A percentile compares a stretch with the other conserved stretches of the same genome.
phyloP scores from a whole-genome alignment of 92 coral and sea anemone species.

The Porites divaricata region DNA sequence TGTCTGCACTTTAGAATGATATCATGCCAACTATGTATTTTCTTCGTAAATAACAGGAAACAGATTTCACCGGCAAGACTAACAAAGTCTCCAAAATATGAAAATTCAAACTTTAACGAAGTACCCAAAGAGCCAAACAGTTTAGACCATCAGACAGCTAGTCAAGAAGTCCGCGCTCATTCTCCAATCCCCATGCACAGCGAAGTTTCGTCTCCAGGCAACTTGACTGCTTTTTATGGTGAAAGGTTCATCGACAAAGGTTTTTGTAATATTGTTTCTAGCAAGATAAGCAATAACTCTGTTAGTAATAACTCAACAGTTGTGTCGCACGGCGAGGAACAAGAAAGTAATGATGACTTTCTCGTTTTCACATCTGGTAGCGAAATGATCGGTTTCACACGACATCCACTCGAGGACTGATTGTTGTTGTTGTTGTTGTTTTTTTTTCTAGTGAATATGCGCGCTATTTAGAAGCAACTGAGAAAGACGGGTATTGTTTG shows the following conservation, averaged over 20 bases:
- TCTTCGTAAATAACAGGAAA: constrained; percentile 57
- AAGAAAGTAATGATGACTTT: constrained; percentile 11
- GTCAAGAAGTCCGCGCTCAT: constrained; percentile 30
- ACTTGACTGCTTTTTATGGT: constrained; percentile 11
- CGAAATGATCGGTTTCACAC: constrained; percentile 73
- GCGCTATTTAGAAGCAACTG: no score
- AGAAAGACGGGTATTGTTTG: no score
- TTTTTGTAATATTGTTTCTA: not conserved
- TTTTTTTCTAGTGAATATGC: no score
- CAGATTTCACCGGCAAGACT: constrained; percentile 91
- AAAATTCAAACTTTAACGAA: constrained; percentile 15
- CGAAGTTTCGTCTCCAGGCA: constrained; percentile 46
- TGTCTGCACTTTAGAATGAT: no score
- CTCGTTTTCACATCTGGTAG: constrained; percentile 52
- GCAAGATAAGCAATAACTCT: not conserved
- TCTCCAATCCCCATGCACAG: constrained; percentile 49
- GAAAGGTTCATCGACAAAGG: not conserved
- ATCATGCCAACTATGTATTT: not conserved
- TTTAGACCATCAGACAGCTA: constrained; percentile 1
- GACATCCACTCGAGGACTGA: constrained; percentile 78
- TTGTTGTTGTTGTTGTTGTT: not conserved
- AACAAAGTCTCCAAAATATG: constrained; percentile 71
- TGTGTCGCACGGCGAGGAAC: constrained; percentile 22
- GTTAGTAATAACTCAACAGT: constrained; percentile 6
- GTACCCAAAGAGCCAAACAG: not conserved